Evolutionary conservation across 2,113 vertebrate species (phyloP).

Genomic region (Cisticola juncidis): DNA sequence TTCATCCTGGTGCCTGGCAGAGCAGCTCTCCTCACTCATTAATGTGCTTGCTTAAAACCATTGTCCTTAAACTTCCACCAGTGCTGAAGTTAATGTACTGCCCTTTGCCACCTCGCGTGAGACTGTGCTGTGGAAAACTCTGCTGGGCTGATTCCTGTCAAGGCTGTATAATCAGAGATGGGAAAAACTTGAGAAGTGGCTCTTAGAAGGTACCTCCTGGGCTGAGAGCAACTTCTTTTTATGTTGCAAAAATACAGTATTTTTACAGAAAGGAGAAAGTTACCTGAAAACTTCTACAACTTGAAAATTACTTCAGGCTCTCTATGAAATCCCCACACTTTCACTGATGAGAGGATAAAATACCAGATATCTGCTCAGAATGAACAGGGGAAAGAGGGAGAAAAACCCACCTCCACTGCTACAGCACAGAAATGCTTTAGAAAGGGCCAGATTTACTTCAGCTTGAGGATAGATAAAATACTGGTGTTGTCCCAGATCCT

Average conservation of each 20-base stretch:
- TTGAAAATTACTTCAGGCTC: conserved; percentile 17
- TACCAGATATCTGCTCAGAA: neutral
- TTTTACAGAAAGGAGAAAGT: conserved; percentile 6
- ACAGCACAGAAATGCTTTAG: neutral
- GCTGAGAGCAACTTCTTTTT: neutral
- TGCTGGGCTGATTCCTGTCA: neutral
- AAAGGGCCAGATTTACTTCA: neutral
- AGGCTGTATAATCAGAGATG: conserved; percentile 1
- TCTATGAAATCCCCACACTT: neutral
- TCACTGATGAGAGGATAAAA: neutral
- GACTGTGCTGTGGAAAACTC: neutral
- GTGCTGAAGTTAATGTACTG: neutral
- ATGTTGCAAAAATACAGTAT: conserved; percentile 8
- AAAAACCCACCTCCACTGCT: neutral
- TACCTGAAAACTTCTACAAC: conserved; percentile 17
- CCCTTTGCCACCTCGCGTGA: conserved; percentile 6
- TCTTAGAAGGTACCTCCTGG: neutral
- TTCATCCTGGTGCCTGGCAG: neutral
- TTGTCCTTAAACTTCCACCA: neutral
- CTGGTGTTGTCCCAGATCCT: neutral
- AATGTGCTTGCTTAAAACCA: neutral
- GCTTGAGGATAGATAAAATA: neutral
- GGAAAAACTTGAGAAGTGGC: conserved; percentile 7
- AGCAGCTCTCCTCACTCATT: neutral
- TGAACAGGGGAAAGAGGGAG: neutral